These are phyloP conservation scores for Arrhopalites spinosus DNA, from an alignment of 2,888 invertebrate genomes.

Conservation along the genomic window DNA sequence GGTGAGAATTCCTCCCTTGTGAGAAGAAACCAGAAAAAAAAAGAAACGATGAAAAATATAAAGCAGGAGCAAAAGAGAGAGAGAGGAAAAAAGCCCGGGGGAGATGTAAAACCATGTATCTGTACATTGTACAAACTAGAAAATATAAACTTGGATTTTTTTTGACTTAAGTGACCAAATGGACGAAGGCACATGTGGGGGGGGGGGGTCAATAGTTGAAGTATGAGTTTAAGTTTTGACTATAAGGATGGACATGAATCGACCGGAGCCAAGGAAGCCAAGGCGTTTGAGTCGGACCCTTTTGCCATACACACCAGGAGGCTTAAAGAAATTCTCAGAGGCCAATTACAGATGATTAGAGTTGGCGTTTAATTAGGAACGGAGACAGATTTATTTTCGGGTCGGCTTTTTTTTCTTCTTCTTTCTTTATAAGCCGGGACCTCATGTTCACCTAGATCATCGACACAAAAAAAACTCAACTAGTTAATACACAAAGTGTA, in stretches of 20 bases:
- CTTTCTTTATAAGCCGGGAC: slow-evolving; percentile 18
- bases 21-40: too few relatives aligned
- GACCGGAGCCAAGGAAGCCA: slow-evolving; percentile 48
- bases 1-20: too few relatives aligned
- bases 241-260: slow-evolving; percentile 51
- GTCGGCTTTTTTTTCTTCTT: slow-evolving; percentile 17
- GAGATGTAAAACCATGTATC: too few relatives aligned
- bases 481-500: not conserved
- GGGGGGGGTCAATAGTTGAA: slow-evolving; percentile 34
- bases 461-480: not conserved
- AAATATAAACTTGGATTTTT: too few relatives aligned
- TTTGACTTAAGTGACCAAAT: slow-evolving; percentile 24
- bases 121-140: too few relatives aligned
- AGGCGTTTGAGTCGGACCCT: slow-evolving; percentile 49
- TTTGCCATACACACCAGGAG: slow-evolving; percentile 53
- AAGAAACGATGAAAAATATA: too few relatives aligned
- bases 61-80: too few relatives aligned
- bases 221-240: slow-evolving; percentile 16
- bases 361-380: slow-evolving; percentile 57
- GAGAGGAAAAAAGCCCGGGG: too few relatives aligned
- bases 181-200: slow-evolving; percentile 28
- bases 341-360: slow-evolving; percentile 57
- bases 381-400: slow-evolving; percentile 57
- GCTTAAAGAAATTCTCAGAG: slow-evolving; percentile 48
- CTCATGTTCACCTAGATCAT: slow-evolving; percentile 29